phyloP scores from a whole-genome alignment of 2,888 invertebrate genomes.

The Stegophylla sp. region DNA sequence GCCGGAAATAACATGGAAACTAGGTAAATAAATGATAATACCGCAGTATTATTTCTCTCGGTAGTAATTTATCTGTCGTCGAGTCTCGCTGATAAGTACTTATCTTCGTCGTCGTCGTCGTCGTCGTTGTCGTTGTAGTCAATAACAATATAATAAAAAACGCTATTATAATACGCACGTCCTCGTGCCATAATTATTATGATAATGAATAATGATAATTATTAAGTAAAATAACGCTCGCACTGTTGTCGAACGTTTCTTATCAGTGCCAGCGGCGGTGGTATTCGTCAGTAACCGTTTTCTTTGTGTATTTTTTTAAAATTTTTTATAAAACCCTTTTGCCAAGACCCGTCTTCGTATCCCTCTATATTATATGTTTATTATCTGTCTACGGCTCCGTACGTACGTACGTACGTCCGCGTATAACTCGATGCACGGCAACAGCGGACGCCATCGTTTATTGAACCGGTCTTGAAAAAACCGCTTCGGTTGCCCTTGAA shows the following conservation, averaged over 20 bases:
- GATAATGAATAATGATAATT: not conserved
- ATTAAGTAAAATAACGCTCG: slow-evolving; percentile 3
- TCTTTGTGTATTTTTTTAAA: not conserved
- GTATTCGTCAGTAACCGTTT: slow-evolving; percentile 7
- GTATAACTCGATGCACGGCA: slow-evolving; percentile 32
- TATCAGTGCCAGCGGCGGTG: not conserved
- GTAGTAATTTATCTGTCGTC: not conserved
- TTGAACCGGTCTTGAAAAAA: slow-evolving; percentile 59
- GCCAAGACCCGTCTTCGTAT: not conserved
- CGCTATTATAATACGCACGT: not conserved
- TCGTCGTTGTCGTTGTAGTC: not conserved
- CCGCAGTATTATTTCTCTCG: not conserved
- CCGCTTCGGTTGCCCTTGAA: slow-evolving; percentile 59
- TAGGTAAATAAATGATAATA: slow-evolving; percentile 56
- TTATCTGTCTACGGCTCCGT: not conserved
- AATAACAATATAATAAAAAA: slow-evolving; percentile 10
- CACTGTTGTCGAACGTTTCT: not conserved
- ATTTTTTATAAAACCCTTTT: not conserved
- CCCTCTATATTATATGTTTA: not conserved
- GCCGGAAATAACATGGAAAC: slow-evolving; percentile 40
- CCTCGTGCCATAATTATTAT: not conserved
- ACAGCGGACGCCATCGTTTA: slow-evolving; percentile 57
- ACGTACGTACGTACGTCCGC: not conserved
- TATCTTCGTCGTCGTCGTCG: not conserved
- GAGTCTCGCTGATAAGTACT: slow-evolving; percentile 7